Conservation (phyloP, 2,113 vertebrate genomes). For the Aspidoscelis tigris region DNA sequence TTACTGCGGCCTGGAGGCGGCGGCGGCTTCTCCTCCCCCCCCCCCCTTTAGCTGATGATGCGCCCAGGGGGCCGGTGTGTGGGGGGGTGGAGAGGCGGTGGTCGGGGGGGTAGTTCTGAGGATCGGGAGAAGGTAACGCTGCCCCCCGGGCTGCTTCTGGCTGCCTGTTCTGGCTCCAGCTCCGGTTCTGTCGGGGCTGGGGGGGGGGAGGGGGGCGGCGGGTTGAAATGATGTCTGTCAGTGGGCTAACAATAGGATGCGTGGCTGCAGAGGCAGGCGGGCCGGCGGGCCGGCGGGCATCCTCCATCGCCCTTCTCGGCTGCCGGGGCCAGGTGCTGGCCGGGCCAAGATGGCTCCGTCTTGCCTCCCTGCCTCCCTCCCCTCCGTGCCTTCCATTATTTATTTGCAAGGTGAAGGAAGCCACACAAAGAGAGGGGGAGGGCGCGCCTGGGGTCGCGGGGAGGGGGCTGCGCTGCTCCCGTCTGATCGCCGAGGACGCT, state of each 20-base stretch:
- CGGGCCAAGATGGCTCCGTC: constrained; percentile 51
- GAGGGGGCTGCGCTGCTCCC: background rate
- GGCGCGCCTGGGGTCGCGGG: constrained; percentile 19
- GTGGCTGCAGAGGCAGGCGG: background rate
- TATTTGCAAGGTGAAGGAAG: constrained; percentile 62
- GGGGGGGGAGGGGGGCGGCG: background rate
- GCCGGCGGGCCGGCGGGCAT: too few species aligned
- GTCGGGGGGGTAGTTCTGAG: background rate
- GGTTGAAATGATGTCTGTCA: background rate
- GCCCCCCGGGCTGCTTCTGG: background rate
- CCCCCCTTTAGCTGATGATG: background rate
- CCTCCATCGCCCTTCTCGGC: background rate
- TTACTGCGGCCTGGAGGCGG: background rate
- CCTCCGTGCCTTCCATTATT: constrained; percentile 54
- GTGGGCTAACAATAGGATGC: background rate
- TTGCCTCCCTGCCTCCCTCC: background rate
- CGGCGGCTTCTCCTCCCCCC: too few species aligned
- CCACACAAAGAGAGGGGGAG: constrained; percentile 55
- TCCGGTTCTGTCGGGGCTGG: too few species aligned
- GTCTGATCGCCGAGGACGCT: background rate
- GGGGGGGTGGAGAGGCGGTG: too few species aligned
- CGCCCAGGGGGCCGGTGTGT: too few species aligned
- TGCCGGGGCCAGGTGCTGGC: constrained; percentile 27
- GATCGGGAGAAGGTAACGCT: background rate
- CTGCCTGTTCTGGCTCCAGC: too few species aligned